Evolutionary conservation across 2,797 vertebrate species (phyloP).

Genomic region (Enteromius thamalakanensis): DNA sequence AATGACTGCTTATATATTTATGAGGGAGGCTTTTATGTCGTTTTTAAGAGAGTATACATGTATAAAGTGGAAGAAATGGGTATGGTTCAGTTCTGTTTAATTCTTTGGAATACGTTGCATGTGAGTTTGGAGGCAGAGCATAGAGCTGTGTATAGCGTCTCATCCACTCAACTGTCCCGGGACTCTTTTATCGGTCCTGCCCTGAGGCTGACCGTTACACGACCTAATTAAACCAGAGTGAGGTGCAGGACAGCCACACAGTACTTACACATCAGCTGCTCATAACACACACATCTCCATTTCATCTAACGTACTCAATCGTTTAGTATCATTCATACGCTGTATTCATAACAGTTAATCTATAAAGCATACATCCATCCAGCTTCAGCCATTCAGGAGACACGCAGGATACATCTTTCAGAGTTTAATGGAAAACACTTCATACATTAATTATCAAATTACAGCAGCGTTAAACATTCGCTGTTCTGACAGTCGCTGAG

Average conservation of each 20-base stretch:
- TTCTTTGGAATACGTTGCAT: not conserved
- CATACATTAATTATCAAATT: not conserved
- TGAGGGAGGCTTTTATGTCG: not conserved
- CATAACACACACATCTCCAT: constrained; percentile 12
- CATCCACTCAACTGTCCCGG: constrained; percentile 19
- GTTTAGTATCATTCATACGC: not conserved
- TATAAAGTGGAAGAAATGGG: not conserved
- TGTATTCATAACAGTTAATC: not conserved
- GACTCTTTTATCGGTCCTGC: constrained; percentile 31
- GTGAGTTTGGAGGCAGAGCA: constrained; percentile 1
- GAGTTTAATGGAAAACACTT: not conserved
- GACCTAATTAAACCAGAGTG: constrained; percentile 36
- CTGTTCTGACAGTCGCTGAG: not conserved
- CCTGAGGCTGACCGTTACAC: constrained; percentile 46
- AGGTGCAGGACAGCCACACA: constrained; percentile 13
- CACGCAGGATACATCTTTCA: not conserved
- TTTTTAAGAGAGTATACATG: not conserved
- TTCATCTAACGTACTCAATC: not conserved
- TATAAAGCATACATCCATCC: not conserved
- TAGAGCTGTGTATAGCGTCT: constrained; percentile 8
- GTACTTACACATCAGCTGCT: constrained; percentile 21
- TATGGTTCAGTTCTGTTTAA: not conserved
- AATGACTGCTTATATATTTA: not conserved
- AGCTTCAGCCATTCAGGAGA: not conserved
- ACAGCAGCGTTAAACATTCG: not conserved